Evolutionary conservation across 2,797 vertebrate genomes (phyloP).

Genomic region (Enoplosus armatus): DNA sequence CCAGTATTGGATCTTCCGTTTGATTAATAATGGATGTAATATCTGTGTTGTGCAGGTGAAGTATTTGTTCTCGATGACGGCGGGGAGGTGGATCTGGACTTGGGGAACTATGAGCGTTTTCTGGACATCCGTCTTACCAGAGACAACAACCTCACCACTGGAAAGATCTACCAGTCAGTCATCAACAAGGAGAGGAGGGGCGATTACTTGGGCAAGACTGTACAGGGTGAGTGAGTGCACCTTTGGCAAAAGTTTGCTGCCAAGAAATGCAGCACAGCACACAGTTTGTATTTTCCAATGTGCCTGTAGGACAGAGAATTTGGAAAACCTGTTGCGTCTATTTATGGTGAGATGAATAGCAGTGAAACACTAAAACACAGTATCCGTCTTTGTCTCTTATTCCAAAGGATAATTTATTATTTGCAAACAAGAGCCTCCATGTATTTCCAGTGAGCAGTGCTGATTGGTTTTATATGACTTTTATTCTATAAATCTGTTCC

Average conservation of each 20-base stretch:
- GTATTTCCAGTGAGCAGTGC: background rate
- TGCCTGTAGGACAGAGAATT: background rate
- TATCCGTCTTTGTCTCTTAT: too few relatives aligned
- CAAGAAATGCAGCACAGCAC: background rate
- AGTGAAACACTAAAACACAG: too few relatives aligned
- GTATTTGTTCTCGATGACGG: conserved; percentile 97
- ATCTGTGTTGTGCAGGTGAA: conserved; percentile 85
- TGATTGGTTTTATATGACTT: background rate
- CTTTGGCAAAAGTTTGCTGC: background rate
- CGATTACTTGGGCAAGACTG: conserved; percentile 97
- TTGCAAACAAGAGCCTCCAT: too few relatives aligned
- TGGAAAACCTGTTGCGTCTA: too few relatives aligned
- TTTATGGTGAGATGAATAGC: too few relatives aligned
- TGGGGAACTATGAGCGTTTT: conserved; percentile 98
- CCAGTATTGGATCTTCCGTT: background rate
- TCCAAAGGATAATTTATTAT: too few relatives aligned
- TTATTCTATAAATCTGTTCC: conserved; percentile 3
- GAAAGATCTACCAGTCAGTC: conserved; percentile 97
- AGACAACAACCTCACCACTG: conserved; percentile 97
- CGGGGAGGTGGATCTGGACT: conserved; percentile 96
- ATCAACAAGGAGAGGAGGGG: conserved; percentile 97
- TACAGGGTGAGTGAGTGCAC: conserved; percentile 87
- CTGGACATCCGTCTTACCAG: conserved; percentile 95
- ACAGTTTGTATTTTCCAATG: background rate
- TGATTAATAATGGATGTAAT: background rate